Conservation (phyloP, 2,888 invertebrate genomes). For the Autographa pulchrina region DNA sequence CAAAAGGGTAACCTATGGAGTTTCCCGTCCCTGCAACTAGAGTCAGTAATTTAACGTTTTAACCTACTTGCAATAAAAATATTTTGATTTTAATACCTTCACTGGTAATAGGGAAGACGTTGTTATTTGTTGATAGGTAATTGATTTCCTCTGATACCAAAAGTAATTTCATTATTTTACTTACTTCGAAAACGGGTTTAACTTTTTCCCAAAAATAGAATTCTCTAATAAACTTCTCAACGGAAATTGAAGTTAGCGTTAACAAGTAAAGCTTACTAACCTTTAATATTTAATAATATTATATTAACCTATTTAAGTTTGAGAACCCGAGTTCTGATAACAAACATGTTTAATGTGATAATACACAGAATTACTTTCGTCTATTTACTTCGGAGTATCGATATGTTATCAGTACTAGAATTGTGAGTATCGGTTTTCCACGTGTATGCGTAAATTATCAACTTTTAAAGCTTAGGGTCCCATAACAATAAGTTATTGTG, state of each 20-base stretch:
- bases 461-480: neutral
- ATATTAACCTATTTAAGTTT: constrained; percentile 26
- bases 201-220: neutral
- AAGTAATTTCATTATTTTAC: too few relatives aligned
- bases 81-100: too few relatives aligned
- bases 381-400: constrained; percentile 57
- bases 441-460: constrained; percentile 28
- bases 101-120: too few relatives aligned
- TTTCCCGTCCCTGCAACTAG: too few relatives aligned
- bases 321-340: constrained; percentile 40
- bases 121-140: too few relatives aligned
- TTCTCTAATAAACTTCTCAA: too few relatives aligned
- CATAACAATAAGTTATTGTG: neutral
- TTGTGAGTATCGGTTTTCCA: constrained; percentile 25
- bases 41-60: too few relatives aligned
- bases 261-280: neutral
- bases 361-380: constrained; percentile 51
- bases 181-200: neutral
- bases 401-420: constrained; percentile 55
- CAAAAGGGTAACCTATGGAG: too few relatives aligned
- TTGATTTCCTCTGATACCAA: too few relatives aligned
- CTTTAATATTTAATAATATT: neutral
- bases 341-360: constrained; percentile 50
- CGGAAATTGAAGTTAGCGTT: neutral
- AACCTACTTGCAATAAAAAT: too few relatives aligned